A percentile compares a stretch with the other conserved stretches of the same genome.
Conservation (phyloP, 2,797 vertebrate species). For the Pseudochirops cupreus region DNA sequence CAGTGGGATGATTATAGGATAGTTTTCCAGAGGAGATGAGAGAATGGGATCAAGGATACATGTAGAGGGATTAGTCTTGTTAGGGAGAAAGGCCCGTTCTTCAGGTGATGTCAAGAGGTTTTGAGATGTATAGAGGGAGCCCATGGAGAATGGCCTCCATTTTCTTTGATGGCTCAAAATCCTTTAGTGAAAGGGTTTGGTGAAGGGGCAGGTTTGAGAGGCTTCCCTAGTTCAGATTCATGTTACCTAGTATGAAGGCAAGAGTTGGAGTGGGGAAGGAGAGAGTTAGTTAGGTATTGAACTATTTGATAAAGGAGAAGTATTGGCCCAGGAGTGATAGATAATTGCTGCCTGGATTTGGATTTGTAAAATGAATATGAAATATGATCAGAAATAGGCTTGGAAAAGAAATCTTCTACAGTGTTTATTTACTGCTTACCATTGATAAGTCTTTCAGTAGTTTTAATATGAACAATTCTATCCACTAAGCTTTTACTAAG, state of each 20-base stretch:
- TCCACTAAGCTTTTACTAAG: conserved; percentile 19
- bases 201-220: not conserved
- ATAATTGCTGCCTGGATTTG: not conserved
- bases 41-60: not conserved
- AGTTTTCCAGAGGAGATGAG: not conserved
- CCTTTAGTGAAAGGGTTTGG: not conserved
- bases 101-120: not conserved
- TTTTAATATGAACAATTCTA: conserved; percentile 31
- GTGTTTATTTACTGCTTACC: conserved; percentile 10
- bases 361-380: conserved; percentile 18
- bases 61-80: not conserved
- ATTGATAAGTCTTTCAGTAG: conserved; percentile 15
- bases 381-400: conserved; percentile 8
- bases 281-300: not conserved
- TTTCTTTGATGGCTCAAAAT: not conserved
- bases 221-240: not conserved
- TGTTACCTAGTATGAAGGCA: not conserved
- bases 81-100: not conserved
- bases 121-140: not conserved
- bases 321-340: not conserved
- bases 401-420: conserved; percentile 25
- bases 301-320: not conserved
- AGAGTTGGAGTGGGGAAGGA: not conserved
- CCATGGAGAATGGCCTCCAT: not conserved
- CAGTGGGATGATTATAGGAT: not conserved